phyloP scores from a whole-genome alignment of 1,140 invertebrate species.

The Penaeus vannamei region DNA sequence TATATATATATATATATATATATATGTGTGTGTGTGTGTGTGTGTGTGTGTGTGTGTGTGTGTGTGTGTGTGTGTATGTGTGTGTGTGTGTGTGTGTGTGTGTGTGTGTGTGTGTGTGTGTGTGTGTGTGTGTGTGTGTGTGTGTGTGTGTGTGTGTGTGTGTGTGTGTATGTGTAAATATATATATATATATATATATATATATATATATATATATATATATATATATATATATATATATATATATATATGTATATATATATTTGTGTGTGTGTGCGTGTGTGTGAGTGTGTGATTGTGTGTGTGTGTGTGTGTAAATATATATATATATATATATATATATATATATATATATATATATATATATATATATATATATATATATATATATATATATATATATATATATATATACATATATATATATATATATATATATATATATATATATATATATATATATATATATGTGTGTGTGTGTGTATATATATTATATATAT shows the following conservation, averaged over 20 bases:
- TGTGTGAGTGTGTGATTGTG: not conserved
- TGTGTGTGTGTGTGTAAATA: not conserved
- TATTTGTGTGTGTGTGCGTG: not conserved
- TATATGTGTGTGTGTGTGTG: not conserved
- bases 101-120: not conserved
- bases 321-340: slow-evolving; percentile 17
- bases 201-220: slow-evolving; percentile 25
- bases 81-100: slow-evolving; percentile 33
- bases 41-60: not conserved
- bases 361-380: not conserved
- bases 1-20: slow-evolving; percentile 18
- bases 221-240: slow-evolving; percentile 26
- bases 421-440: slow-evolving; percentile 33
- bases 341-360: not conserved
- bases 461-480: slow-evolving; percentile 33
- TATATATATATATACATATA: slow-evolving; percentile 17
- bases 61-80: slow-evolving; percentile 28
- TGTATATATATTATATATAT: too few species aligned
- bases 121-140: not conserved
- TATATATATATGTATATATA: slow-evolving; percentile 28
- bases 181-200: slow-evolving; percentile 15
- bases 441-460: slow-evolving; percentile 30
- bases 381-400: slow-evolving; percentile 11
- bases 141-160: not conserved
- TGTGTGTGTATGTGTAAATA: not conserved